Evolutionary conservation across 2,113 vertebrate species (phyloP).

Genomic region (Percina caprodes): DNA sequence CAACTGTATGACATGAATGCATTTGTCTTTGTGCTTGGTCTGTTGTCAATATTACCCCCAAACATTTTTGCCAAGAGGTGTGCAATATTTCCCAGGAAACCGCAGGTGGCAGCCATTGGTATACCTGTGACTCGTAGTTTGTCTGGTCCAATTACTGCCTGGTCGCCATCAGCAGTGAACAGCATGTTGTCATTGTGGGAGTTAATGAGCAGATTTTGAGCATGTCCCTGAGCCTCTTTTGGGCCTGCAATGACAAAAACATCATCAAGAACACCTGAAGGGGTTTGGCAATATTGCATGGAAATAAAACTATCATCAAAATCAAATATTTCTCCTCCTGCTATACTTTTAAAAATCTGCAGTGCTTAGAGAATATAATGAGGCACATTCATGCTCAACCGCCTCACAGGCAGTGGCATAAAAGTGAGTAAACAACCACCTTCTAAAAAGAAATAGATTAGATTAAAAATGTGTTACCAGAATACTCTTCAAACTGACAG

Average conservation of each 20-base stretch:
- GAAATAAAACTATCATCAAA: slow-evolving; percentile 6
- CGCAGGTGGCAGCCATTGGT: slow-evolving; percentile 43
- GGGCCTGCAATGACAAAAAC: slow-evolving; percentile 86
- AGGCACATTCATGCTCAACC: neutral
- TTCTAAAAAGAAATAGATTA: neutral
- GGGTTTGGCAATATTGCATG: slow-evolving; percentile 8
- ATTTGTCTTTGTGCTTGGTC: slow-evolving; percentile 38
- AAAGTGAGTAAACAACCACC: slow-evolving; percentile 1
- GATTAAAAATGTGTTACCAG: slow-evolving; percentile 1
- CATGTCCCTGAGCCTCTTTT: slow-evolving; percentile 87
- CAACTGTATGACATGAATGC: neutral
- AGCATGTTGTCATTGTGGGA: slow-evolving; percentile 87
- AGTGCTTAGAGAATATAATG: neutral
- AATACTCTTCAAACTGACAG: neutral
- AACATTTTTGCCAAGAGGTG: slow-evolving; percentile 15
- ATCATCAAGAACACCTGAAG: slow-evolving; percentile 32
- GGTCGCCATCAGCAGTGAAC: slow-evolving; percentile 90
- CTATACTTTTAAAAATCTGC: neutral
- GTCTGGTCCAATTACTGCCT: slow-evolving; percentile 88
- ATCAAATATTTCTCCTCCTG: slow-evolving; percentile 4
- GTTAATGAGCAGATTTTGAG: slow-evolving; percentile 88
- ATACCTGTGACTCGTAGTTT: slow-evolving; percentile 95
- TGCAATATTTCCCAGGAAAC: slow-evolving; percentile 11
- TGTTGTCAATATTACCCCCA: slow-evolving; percentile 2
- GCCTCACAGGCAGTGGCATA: neutral